A percentile compares a stretch with the other conserved stretches of the same genome.
phyloP scores from a whole-genome alignment of 2,888 invertebrate genomes.

The Gasteruption jaculator region DNA sequence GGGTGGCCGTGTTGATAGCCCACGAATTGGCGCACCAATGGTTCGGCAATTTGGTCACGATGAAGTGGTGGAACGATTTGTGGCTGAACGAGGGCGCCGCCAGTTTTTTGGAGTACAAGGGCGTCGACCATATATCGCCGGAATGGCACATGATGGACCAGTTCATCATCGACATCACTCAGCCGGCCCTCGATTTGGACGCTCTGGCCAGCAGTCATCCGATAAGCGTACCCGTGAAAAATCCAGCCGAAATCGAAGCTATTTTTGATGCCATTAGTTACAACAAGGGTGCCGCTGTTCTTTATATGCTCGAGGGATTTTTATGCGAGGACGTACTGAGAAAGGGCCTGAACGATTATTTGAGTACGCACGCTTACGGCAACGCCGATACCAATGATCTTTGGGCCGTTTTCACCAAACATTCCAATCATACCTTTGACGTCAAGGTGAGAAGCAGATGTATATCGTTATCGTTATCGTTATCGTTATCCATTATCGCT shows the following conservation, averaged over 20 bases:
- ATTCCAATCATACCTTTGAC: conserved; percentile 59
- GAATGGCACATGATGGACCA: conserved; percentile 70
- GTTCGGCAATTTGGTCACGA: conserved; percentile 90
- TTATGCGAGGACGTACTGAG: conserved; percentile 62
- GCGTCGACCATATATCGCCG: conserved; percentile 60
- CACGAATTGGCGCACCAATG: conserved; percentile 80
- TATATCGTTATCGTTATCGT: not conserved
- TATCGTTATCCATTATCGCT: too few species aligned
- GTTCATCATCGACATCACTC: conserved; percentile 65
- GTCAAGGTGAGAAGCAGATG: conserved; percentile 55
- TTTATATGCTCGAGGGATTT: conserved; percentile 69
- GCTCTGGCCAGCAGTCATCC: conserved; percentile 69
- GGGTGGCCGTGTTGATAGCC: conserved; percentile 63
- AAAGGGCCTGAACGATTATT: conserved; percentile 64
- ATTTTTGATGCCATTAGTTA: conserved; percentile 75
- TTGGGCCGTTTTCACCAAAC: conserved; percentile 71
- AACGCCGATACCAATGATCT: conserved; percentile 78
- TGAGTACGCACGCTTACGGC: conserved; percentile 64
- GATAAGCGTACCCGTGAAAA: conserved; percentile 64
- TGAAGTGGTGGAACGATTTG: conserved; percentile 90
- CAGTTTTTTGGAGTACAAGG: conserved; percentile 75
- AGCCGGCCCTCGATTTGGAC: conserved; percentile 65
- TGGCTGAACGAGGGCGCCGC: conserved; percentile 91
- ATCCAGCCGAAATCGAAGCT: conserved; percentile 67
- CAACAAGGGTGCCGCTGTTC: conserved; percentile 69